A percentile compares a stretch with the other conserved stretches of the same genome.
Evolutionary conservation across 2,888 invertebrate genomes (phyloP).

Genomic region (Syrphus vitripennis): DNA sequence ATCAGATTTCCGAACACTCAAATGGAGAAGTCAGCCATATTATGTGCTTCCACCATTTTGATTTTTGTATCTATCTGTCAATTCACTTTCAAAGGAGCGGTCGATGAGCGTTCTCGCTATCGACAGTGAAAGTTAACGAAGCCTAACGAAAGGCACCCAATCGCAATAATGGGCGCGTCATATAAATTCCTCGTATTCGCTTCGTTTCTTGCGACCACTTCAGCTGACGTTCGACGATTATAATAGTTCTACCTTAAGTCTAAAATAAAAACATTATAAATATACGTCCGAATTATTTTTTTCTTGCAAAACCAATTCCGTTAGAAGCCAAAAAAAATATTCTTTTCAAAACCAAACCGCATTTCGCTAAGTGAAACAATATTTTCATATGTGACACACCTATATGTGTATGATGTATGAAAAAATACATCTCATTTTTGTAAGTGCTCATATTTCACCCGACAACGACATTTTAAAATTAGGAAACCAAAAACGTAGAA

Average conservation of each 20-base stretch:
- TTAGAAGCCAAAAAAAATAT: background rate
- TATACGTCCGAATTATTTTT: background rate
- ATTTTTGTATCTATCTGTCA: no score
- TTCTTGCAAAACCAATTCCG: background rate
- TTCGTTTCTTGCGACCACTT: no score
- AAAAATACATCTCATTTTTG: constrained; percentile 29
- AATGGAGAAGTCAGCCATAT: no score
- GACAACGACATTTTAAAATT: constrained; percentile 24
- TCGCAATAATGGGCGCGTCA: no score
- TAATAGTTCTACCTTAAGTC: background rate
- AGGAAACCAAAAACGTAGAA: constrained; percentile 20
- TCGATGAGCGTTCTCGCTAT: no score
- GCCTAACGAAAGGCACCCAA: no score
- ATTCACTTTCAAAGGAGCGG: no score
- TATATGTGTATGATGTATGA: background rate
- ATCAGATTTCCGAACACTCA: no score
- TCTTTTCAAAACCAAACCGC: background rate
- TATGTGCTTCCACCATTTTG: no score
- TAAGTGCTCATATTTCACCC: constrained; percentile 46
- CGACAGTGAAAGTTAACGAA: no score
- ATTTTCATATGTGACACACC: constrained; percentile 3
- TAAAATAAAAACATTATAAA: background rate
- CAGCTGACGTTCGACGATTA: no score
- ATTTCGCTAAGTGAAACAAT: constrained; percentile 1
- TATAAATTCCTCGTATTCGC: no score